Base-by-base conservation (phyloP, 2,888 invertebrate species). In the Osmoderma eremita region DNA sequence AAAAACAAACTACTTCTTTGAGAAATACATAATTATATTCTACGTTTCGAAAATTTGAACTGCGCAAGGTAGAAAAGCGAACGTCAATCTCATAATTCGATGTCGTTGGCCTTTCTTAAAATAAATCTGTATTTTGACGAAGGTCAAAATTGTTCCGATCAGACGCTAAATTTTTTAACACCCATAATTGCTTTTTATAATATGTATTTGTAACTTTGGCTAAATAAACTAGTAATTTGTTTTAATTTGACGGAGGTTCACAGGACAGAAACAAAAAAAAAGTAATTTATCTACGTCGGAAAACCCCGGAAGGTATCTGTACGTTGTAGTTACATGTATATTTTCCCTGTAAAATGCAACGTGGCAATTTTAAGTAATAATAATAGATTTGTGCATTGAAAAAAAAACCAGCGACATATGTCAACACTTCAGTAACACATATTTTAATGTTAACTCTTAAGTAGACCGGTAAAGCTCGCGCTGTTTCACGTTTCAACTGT, bases 251-350 rank as follows among this genome's bases (percentile, higher is more conserved):
- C 38, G 38, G 38, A n/a, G 3, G 24, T 36, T 53, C 36, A 53
- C 18, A 6, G 22, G 41, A 22, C 18, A 45, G 30, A 30, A n/a
- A 10, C 24, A 45, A 17, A 24, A 45, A 56, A 53, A 58, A 61
- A 61, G 58, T 45, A 15, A 30, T 61, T 61, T 61, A 61, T 61
- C 45, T 61, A 10, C 8, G 30, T 45, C 18, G 41, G 48, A 45
- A 48, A 45, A 61, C 30, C 45, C 58, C 48, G 58, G 58, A 61
- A 61, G 58, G 24, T 51, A 53, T 36, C 24, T 3, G 17, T 53
- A 49, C 20, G 49, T 20, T 36, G n/a, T n/a, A n/a, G n/a, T 50
- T 50, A 24, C n/a, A 53, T 30, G 30, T 30, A 30, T 30, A 6
- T 24, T 5, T 61, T 17, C 15, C 22, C 48, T 36, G 15, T 58